Percentiles rank a stretch among this genome's conserved stretches.
Conservation (phyloP, 2,888 invertebrate species). For the Meiosimyza platycephala region DNA sequence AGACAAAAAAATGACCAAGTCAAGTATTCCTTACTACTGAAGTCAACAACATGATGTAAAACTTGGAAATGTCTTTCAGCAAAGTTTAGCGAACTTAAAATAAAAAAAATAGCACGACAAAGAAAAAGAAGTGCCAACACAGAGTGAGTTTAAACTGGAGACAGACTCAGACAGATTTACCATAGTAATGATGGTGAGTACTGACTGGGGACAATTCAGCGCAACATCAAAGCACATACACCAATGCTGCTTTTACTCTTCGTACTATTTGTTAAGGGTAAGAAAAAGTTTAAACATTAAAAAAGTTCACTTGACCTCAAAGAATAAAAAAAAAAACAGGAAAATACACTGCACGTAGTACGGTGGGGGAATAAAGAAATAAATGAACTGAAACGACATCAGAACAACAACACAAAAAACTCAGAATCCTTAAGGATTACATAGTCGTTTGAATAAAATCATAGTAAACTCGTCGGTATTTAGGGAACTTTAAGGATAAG, state of each 20-base stretch:
- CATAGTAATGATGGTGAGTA: too few relatives aligned
- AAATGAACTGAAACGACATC: too few relatives aligned
- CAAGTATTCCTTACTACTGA: conserved; percentile 2
- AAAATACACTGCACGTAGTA: not conserved
- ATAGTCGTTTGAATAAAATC: too few relatives aligned
- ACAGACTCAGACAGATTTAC: too few relatives aligned
- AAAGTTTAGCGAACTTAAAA: conserved; percentile 8
- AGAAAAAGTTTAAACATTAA: conserved; percentile 21
- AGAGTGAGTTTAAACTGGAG: not conserved
- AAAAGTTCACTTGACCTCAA: conserved; percentile 25
- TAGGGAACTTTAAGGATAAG: too few relatives aligned
- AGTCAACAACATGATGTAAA: conserved; percentile 13
- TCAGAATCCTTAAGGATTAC: too few relatives aligned
- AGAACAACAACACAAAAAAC: too few relatives aligned
- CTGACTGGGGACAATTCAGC: not conserved
- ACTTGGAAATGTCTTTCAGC: not conserved
- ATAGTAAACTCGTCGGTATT: too few relatives aligned
- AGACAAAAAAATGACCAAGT: conserved; percentile 4
- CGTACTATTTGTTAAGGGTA: conserved; percentile 7
- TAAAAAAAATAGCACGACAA: not conserved
- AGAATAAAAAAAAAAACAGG: not conserved
- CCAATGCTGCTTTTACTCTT: not conserved
- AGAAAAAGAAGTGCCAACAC: conserved; percentile 11
- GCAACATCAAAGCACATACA: not conserved
- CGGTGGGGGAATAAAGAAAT: too few relatives aligned